A percentile compares a stretch with the other conserved stretches of the same genome.
These are phyloP conservation scores for Heliconius erato DNA, from an alignment of 2,888 invertebrate genomes.

Conservation along the genomic window DNA sequence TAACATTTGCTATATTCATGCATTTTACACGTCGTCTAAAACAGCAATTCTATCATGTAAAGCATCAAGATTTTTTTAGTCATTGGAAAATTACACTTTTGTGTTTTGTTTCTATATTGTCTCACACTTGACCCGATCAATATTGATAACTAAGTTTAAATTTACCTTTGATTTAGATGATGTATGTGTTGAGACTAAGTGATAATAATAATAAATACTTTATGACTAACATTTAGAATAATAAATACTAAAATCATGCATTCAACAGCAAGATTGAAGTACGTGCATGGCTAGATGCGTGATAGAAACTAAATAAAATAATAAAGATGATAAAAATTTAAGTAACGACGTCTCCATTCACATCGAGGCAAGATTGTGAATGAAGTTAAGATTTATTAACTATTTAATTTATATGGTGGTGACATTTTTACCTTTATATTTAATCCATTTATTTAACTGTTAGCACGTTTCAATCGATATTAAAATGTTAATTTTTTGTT, in stretches of 20 bases:
- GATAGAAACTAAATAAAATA: constrained; percentile 79
- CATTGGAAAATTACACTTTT: constrained; percentile 17
- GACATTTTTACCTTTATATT: constrained; percentile 75
- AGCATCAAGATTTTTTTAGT: constrained; percentile 63
- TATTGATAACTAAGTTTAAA: constrained; percentile 64
- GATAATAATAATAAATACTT: constrained; percentile 67
- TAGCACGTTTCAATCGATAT: constrained; percentile 77
- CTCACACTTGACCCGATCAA: constrained; percentile 81
- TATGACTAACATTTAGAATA: constrained; percentile 80
- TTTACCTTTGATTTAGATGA: constrained; percentile 79
- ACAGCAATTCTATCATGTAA: constrained; percentile 67
- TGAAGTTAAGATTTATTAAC: constrained; percentile 68
- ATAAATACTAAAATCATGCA: constrained; percentile 79
- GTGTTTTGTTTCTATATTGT: constrained; percentile 57
- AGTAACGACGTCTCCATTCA: constrained; percentile 66
- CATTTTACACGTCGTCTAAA: constrained; percentile 58
- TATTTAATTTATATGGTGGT: constrained; percentile 75
- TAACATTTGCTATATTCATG: constrained; percentile 59
- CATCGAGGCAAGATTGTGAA: constrained; percentile 58
- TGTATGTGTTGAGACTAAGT: constrained; percentile 84
- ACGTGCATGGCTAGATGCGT: constrained; percentile 86
- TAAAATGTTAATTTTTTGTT: constrained; percentile 66
- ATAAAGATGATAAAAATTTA: constrained; percentile 58
- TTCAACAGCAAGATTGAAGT: constrained; percentile 82
- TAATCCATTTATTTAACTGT: constrained; percentile 80